Conservation (phyloP, 2,797 vertebrate genomes). For the Sphaeramia orbicularis region DNA sequence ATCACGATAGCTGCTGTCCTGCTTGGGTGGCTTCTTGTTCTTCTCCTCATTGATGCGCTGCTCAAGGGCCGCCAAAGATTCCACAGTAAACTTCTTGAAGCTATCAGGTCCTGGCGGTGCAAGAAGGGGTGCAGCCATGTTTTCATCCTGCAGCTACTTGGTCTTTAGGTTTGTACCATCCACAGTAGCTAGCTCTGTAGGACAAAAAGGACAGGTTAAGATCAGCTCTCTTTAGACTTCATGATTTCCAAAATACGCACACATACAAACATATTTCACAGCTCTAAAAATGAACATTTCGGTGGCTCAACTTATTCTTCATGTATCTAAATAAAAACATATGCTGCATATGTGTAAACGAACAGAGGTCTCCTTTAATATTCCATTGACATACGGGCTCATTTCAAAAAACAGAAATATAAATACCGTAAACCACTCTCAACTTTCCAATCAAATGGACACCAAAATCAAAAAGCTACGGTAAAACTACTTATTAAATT, state of each 20-base stretch:
- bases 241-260: too few species aligned
- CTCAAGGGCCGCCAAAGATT: constrained; percentile 97
- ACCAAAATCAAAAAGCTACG: background rate
- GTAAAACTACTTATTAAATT: background rate
- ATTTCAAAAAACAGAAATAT: too few species aligned
- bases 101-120: constrained; percentile 99
- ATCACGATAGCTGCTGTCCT: constrained; percentile 97
- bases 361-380: too few species aligned
- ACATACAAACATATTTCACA: too few species aligned
- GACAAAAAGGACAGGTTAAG: constrained; percentile 27
- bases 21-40: constrained; percentile 94
- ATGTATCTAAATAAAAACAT: too few species aligned
- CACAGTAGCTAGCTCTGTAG: constrained; percentile 89
- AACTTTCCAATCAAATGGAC: too few species aligned
- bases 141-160: constrained; percentile 99
- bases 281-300: too few species aligned
- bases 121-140: constrained; percentile 98
- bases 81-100: constrained; percentile 94
- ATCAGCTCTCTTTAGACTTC: background rate
- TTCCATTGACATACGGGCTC: too few species aligned
- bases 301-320: too few species aligned
- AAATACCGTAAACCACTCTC: too few species aligned
- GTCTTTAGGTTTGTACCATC: constrained; percentile 89
- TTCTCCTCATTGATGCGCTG: constrained; percentile 95
- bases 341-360: too few species aligned